These are phyloP conservation scores for Lasiurus borealis DNA, from an alignment of 2,113 vertebrate genomes.

Conservation along the genomic window DNA sequence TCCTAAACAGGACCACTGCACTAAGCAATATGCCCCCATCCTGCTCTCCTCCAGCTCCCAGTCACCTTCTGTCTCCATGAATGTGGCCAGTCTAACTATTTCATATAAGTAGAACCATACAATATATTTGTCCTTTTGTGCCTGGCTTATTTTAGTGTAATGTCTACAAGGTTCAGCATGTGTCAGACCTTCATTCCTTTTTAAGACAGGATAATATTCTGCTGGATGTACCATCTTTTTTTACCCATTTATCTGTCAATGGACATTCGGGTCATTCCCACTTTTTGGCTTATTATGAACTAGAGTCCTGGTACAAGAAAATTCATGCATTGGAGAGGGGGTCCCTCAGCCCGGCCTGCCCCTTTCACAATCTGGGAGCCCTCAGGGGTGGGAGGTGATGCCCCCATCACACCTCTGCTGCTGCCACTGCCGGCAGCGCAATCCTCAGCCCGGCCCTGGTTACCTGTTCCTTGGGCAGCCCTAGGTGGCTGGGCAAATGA, in stretches of 20 bases:
- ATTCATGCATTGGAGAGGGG: too few species aligned
- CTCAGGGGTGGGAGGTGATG: too few species aligned
- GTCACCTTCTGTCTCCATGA: not conserved
- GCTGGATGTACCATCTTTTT: accelerated
- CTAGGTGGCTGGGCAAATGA: too few species aligned
- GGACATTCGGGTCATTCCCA: not conserved
- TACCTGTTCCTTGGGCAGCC: too few species aligned
- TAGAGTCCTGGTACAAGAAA: too few species aligned
- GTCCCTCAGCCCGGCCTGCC: too few species aligned
- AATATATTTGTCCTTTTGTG: not conserved
- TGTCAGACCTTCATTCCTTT: not conserved
- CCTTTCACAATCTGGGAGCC: too few species aligned
- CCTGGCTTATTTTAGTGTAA: not conserved
- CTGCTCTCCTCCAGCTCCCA: not conserved
- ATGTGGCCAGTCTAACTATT: not conserved
- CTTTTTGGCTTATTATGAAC: not conserved
- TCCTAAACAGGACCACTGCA: not conserved
- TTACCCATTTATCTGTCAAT: not conserved
- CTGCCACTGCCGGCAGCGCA: too few species aligned
- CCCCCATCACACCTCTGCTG: too few species aligned
- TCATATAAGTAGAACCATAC: not conserved
- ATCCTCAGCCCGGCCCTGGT: too few species aligned
- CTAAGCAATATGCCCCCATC: not conserved
- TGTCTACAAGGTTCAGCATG: not conserved
- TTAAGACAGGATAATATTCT: not conserved